A percentile compares a stretch with the other conserved stretches of the same genome.
Conservation (phyloP, 2,797 vertebrate species). For the Nasua narica region DNA sequence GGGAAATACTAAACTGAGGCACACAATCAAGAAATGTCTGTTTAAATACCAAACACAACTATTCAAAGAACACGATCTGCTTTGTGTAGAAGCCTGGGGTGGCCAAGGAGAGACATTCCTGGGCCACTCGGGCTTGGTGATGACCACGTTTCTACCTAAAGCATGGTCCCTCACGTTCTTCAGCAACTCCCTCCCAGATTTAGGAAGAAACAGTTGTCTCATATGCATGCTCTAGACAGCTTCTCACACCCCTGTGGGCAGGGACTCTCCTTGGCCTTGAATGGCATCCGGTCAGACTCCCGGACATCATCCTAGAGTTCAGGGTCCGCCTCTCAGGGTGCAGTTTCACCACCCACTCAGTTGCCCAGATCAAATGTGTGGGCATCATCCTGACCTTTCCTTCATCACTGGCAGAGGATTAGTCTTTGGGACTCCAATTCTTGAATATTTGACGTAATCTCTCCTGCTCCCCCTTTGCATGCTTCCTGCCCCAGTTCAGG, state of each 20-base stretch:
- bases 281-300: fast-evolving
- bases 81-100: neutral
- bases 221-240: fast-evolving
- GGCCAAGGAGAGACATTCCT: neutral
- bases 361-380: neutral
- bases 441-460: neutral
- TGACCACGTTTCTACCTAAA: neutral
- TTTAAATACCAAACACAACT: neutral
- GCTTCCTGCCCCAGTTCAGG: fast-evolving
- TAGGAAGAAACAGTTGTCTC: neutral
- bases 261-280: neutral
- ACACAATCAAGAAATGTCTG: neutral
- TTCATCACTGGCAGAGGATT: fast-evolving
- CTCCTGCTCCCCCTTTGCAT: fast-evolving
- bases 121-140: neutral
- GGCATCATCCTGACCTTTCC: no score
- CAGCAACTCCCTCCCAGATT: no score
- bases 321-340: neutral
- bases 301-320: fast-evolving
- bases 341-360: fast-evolving
- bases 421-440: neutral
- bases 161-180: fast-evolving
- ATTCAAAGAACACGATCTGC: no score
- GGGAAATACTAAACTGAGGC: neutral
- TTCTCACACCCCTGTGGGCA: neutral